Conservation (phyloP, 2,113 vertebrate genomes). For the Uropsilus gracilis region DNA sequence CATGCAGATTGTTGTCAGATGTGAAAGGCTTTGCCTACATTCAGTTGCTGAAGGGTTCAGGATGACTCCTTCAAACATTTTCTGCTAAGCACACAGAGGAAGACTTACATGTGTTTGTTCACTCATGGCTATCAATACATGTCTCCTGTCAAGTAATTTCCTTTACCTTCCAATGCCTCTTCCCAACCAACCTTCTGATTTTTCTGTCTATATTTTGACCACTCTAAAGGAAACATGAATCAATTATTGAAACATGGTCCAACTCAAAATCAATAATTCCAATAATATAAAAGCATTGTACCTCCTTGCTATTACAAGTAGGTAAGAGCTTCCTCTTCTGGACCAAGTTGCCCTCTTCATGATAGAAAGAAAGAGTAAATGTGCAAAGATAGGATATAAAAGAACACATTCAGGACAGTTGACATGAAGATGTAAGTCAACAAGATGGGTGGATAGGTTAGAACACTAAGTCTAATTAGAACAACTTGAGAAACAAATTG, state of each 20-base stretch:
- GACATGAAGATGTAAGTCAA: not conserved
- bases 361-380: not conserved
- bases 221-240: slow-evolving; percentile 22
- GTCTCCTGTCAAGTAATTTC: not conserved
- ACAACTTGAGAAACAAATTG: slow-evolving; percentile 46
- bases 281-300: not conserved
- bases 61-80: not conserved
- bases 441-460: not conserved
- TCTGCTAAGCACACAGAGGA: not conserved
- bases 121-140: not conserved
- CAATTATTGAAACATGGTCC: not conserved
- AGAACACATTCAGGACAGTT: not conserved
- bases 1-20: not conserved
- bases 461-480: slow-evolving; percentile 20
- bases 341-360: not conserved
- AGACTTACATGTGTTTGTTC: not conserved
- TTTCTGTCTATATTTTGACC: not conserved
- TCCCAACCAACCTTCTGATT: not conserved
- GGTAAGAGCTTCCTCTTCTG: not conserved
- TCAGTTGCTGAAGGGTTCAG: not conserved
- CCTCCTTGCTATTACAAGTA: not conserved
- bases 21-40: not conserved
- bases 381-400: not conserved
- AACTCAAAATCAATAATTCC: not conserved
- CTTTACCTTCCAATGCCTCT: not conserved